Evolutionary conservation across 2,797 vertebrate genomes (phyloP), one percentile per base, ranked within the genome.

Genomic region (Spondyliosoma cantharus): DNA sequence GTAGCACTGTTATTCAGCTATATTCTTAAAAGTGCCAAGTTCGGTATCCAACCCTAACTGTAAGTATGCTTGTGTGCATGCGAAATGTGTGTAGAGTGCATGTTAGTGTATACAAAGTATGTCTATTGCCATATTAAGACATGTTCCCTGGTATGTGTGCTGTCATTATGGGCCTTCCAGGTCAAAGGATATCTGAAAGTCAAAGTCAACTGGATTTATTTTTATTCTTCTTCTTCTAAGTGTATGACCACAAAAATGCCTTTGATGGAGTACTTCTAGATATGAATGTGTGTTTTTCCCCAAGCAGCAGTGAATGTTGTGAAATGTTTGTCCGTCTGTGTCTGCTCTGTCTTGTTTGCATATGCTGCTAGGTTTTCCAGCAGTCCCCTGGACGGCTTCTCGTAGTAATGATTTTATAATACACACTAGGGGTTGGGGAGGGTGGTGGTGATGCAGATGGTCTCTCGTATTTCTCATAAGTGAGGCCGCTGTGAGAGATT

Each of bases 321-420:
- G 74, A 87, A 88, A 83, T 70, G 42, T 75, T 75, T 72, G 25
- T 71, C 60, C 70, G 69, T 78, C 62, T 72, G 63, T 50, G 27
- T 78, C 74, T 81, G 16, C 71, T 72, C 45, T 46, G 48, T 79
- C 80, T 77, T 82, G 65, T 89, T 75, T 87, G 84, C 70, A 70
- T 81, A 71, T 58, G 74, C 65, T 43, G 64, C 82, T 86, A 37
- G 17, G 17, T 86, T 89, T 90, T 88, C 84, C 80, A 83, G 82
- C 75, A 70, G 82, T 75, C 57, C 56, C 57, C 85, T 86, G 67
- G 70, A 90, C 19, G 27, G 67, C 72, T 89, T 74, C 79, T 78
- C 48, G 0, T 72, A 58, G 64, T 92, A 92, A 92, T 92, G 88
- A 87, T 91, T 93, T 94, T 91, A 89, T 88, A 85, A 90, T 79